These are phyloP conservation scores for Agrochola macilenta DNA, from an alignment of 2,888 invertebrate genomes.

Conservation along the genomic window DNA sequence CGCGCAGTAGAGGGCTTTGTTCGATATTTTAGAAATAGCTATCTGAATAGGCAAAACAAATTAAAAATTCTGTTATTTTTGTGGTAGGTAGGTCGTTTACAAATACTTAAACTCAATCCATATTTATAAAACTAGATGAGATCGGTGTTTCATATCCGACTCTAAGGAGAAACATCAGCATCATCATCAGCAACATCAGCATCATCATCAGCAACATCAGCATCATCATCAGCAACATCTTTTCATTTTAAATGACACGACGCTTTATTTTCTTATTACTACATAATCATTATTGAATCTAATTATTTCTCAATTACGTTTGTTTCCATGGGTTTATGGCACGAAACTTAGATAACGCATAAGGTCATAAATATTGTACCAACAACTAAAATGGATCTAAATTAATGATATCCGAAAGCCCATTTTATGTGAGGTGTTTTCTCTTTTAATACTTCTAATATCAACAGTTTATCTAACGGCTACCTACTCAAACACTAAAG, in stretches of 20 bases:
- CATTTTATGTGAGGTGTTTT: background rate
- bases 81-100: background rate
- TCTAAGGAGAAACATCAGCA: background rate
- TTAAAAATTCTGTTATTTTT: background rate
- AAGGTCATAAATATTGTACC: background rate
- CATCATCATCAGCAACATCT: no score
- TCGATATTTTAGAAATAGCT: background rate
- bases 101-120: background rate
- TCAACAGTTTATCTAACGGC: background rate
- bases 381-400: no score
- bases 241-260: background rate
- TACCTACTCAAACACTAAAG: conserved; percentile 21
- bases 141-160: background rate
- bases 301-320: background rate
- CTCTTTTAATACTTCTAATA: background rate
- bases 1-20: background rate
- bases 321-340: background rate
- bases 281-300: background rate
- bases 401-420: background rate
- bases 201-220: no score
- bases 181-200: no score
- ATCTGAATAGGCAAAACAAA: background rate
- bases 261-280: background rate
- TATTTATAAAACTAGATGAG: background rate
- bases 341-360: background rate